Percentiles rank a stretch among this genome's conserved stretches.
phyloP scores from a whole-genome alignment of 2,113 vertebrate species.

The Polyodon spathula region DNA sequence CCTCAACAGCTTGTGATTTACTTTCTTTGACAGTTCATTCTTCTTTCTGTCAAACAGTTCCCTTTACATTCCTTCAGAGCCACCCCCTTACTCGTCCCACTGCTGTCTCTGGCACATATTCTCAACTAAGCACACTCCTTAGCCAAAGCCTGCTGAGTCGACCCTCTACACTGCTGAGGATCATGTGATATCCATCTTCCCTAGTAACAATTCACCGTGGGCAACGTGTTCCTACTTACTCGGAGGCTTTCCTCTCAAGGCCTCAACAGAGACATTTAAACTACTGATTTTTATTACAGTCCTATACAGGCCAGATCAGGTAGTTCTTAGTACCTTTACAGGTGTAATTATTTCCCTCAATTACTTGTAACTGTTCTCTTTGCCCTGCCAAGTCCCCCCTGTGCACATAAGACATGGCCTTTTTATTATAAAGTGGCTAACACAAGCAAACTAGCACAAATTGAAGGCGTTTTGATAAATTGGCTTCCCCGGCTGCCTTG shows the following conservation, averaged over 20 bases:
- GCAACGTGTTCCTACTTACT: conserved; percentile 53
- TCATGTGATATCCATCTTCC: conserved; percentile 67
- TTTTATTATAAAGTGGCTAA: conserved; percentile 45
- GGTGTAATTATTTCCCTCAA: conserved; percentile 66
- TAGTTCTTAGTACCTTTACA: conserved; percentile 52
- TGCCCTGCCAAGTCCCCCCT: conserved; percentile 42
- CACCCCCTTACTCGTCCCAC: conserved; percentile 70
- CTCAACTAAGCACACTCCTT: conserved; percentile 59
- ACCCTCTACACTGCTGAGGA: conserved; percentile 60
- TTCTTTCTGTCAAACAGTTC: conserved; percentile 87
- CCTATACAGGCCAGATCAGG: conserved; percentile 48
- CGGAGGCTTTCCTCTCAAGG: conserved; percentile 56
- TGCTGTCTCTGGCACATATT: conserved; percentile 79
- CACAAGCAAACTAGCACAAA: conserved; percentile 21
- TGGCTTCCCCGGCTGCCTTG: conserved; percentile 39
- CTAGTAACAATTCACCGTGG: conserved; percentile 54
- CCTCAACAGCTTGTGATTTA: conserved; percentile 75
- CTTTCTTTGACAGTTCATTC: conserved; percentile 87
- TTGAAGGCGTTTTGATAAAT: conserved; percentile 46
- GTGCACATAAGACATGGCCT: conserved; percentile 37
- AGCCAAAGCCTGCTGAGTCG: conserved; percentile 81
- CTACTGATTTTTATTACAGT: conserved; percentile 42
- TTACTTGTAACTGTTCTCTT: conserved; percentile 51
- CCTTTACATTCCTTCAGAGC: conserved; percentile 58
- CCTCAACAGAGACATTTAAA: conserved; percentile 51